Base-by-base conservation (phyloP, 2,113 vertebrate species). In the Phalacrocorax brasilianus region DNA sequence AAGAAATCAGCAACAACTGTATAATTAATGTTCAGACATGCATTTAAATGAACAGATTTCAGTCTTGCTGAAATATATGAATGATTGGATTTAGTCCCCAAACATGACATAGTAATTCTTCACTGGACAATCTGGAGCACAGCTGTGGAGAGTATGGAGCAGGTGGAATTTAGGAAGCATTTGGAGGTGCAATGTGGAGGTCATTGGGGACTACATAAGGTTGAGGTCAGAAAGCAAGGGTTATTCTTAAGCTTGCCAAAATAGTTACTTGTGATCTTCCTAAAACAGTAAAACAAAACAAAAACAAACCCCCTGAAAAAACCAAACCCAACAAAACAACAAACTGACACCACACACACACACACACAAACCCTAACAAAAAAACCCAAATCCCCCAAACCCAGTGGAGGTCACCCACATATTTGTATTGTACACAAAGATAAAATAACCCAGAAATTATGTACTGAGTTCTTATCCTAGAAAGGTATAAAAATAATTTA, bases 11-110 rank as follows among this genome's bases (percentile, higher is more conserved):
- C 72, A 94, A 59, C 21, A 30, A 63, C 59, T 84, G 14, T 19
- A 63, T 74, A 84, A 85, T 71, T 93, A 80, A 71, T 68, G 47
- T n/a, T 84, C 63, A 93, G 26, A 84, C 26, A 58, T 33, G 38
- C 59, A 93, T 82, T 84, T 83, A 86, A 92, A 79, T 28, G 83
- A 95, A 86, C 27, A 90, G 22, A 65, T 87, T 91, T 92, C 58
- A n/a, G 27, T 82, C 70, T 67, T 77, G 35, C 30, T 93, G 88
- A 91, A 92, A 80, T 77, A 89, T 17, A 65, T 47, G 47, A 90
- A 78, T 75, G 27, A 85, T 62, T 85, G 3, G 44, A 70, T 91
- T 89, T 81, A 70, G 44, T 70, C 9, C 44, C 33, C 56, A 91
- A 58, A 89, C 4, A 9, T 28, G 82, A 75, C 75, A 75, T 14